Conservation (phyloP, 2,888 invertebrate species). For the Parnassius smintheus region DNA sequence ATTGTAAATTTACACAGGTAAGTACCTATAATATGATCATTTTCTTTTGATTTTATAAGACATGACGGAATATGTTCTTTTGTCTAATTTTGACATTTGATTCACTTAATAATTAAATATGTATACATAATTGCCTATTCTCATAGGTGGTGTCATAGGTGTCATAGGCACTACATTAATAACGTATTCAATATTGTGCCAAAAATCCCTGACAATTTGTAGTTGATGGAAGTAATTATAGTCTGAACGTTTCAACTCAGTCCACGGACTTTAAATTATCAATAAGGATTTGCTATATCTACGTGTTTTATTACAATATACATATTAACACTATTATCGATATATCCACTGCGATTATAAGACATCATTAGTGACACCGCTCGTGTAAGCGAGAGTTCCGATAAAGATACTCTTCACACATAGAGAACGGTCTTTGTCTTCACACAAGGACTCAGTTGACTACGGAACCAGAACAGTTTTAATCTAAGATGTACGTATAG, state of each 20-base stretch:
- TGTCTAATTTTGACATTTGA: too few species aligned
- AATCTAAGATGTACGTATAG: slow-evolving; percentile 9
- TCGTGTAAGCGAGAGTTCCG: too few species aligned
- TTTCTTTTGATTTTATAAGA: too few species aligned
- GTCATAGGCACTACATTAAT: too few species aligned
- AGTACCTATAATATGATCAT: too few species aligned
- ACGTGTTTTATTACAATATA: too few species aligned
- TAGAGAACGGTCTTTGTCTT: neutral
- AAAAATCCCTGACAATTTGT: neutral
- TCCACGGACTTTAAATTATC: neutral
- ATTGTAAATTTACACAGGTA: too few species aligned
- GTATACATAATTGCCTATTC: too few species aligned
- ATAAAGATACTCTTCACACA: neutral
- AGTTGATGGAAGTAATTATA: neutral
- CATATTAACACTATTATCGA: neutral
- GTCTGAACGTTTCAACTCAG: neutral
- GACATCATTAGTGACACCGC: neutral
- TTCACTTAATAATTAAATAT: too few species aligned
- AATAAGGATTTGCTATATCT: neutral
- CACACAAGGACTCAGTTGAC: neutral
- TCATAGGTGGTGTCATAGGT: too few species aligned
- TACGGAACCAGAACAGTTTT: neutral
- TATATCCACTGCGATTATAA: neutral
- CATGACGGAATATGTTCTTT: too few species aligned
- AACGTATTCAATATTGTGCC: neutral